Evolutionary conservation across 2,797 vertebrate genomes (phyloP).

Genomic region (Pachyuromys duprasi): DNA sequence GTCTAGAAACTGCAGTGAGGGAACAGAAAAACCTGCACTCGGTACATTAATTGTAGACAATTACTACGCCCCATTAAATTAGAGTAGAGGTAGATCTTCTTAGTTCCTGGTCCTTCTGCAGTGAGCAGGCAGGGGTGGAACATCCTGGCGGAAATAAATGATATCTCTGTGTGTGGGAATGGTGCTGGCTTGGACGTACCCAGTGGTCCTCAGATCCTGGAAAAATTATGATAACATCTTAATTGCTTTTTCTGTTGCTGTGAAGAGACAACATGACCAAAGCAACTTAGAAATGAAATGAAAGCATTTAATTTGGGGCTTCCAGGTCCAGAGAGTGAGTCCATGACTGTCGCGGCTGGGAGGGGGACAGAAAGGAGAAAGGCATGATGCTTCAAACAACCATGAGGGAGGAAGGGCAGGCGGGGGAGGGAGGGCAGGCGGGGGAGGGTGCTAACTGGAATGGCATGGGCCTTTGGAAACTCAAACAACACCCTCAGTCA

Average conservation of each 20-base stretch:
- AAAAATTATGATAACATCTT: not conserved
- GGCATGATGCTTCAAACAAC: not conserved
- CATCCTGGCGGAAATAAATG: not conserved
- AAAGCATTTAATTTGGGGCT: not conserved
- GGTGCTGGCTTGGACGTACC: not conserved
- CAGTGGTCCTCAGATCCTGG: not conserved
- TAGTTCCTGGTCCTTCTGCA: constrained; percentile 11
- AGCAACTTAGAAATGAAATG: not conserved
- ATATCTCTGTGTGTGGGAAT: not conserved
- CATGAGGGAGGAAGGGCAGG: not conserved
- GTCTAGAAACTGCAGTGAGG: constrained; percentile 50
- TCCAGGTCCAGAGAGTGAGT: not conserved
- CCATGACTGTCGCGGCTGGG: not conserved
- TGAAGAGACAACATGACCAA: not conserved
- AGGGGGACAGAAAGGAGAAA: not conserved
- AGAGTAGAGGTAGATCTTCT: not conserved
- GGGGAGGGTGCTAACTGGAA: not conserved
- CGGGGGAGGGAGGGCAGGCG: not conserved
- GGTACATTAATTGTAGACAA: constrained; percentile 59
- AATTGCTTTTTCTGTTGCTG: not conserved
- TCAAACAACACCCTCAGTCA: no score
- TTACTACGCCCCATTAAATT: constrained; percentile 1
- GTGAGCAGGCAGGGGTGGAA: not conserved
- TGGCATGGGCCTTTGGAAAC: not conserved
- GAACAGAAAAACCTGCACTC: constrained; percentile 46